Percentiles rank a stretch among this genome's conserved stretches.
Evolutionary conservation across 2,113 vertebrate genomes (phyloP).

Genomic region (Athene noctua): DNA sequence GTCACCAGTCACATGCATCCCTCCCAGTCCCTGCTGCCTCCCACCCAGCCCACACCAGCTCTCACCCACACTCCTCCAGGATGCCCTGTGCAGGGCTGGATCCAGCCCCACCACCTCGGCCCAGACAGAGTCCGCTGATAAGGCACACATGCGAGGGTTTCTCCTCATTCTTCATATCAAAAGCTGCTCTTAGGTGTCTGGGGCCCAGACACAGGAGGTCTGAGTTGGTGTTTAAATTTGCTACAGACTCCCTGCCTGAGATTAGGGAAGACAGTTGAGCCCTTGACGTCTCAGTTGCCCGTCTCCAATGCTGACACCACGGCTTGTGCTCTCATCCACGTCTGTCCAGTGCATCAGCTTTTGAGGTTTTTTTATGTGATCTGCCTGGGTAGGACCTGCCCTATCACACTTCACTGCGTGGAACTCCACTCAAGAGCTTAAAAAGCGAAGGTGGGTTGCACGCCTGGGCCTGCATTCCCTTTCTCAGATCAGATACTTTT

Average conservation of each 20-base stretch:
- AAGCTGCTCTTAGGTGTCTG: neutral
- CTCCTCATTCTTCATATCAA: neutral
- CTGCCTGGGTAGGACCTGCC: neutral
- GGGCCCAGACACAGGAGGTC: neutral
- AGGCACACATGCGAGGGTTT: neutral
- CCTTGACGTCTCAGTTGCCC: neutral
- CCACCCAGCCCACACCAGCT: neutral
- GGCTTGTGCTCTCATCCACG: neutral
- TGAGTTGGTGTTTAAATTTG: neutral
- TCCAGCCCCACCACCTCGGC: neutral
- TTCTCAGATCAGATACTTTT: neutral
- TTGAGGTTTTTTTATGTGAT: neutral
- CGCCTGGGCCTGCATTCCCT: neutral
- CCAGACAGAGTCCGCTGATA: neutral
- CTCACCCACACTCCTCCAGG: neutral
- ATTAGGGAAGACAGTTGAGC: neutral
- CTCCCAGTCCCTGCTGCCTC: neutral
- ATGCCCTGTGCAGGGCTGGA: fast-evolving
- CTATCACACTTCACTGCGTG: neutral
- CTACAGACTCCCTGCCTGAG: neutral
- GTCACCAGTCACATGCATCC: neutral
- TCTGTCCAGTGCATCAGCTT: neutral
- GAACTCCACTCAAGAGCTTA: neutral
- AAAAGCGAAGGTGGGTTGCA: neutral
- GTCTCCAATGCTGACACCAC: neutral